Evolutionary conservation across 1,140 invertebrate genomes (phyloP).

Genomic region (Sitobion miscanthi): DNA sequence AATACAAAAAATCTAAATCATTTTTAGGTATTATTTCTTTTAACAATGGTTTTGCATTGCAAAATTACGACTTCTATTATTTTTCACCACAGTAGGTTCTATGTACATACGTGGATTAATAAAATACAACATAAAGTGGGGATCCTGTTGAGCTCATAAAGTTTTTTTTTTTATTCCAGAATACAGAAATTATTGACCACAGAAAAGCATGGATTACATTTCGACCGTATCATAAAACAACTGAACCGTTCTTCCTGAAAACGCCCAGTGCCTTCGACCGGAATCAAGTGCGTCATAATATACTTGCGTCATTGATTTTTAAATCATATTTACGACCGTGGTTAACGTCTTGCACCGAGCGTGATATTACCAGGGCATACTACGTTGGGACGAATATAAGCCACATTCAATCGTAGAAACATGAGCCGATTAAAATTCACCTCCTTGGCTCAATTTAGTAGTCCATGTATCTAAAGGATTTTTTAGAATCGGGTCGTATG

Average conservation of each 20-base stretch:
- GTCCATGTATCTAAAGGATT: neutral
- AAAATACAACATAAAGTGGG: neutral
- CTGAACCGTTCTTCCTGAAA: neutral
- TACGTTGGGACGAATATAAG: neutral
- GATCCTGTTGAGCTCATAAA: slow-evolving; percentile 1
- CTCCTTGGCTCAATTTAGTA: neutral
- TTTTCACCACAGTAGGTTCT: neutral
- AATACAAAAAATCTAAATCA: neutral
- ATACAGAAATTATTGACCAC: neutral
- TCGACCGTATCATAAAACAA: slow-evolving; percentile 5
- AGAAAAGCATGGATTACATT: neutral
- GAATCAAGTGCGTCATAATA: neutral
- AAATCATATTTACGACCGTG: slow-evolving; percentile 15
- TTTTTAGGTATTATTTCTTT: neutral
- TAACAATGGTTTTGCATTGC: neutral
- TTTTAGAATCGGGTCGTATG: neutral
- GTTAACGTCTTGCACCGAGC: neutral
- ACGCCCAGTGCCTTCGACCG: neutral
- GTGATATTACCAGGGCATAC: neutral
- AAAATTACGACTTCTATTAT: neutral
- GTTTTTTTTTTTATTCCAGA: neutral
- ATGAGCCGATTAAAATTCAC: neutral
- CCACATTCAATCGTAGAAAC: neutral
- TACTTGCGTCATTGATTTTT: neutral
- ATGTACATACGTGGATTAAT: neutral